Evolutionary conservation across 2,113 vertebrate species (phyloP), one percentile per base, ranked within the genome.

Genomic region (Castor canadensis): DNA sequence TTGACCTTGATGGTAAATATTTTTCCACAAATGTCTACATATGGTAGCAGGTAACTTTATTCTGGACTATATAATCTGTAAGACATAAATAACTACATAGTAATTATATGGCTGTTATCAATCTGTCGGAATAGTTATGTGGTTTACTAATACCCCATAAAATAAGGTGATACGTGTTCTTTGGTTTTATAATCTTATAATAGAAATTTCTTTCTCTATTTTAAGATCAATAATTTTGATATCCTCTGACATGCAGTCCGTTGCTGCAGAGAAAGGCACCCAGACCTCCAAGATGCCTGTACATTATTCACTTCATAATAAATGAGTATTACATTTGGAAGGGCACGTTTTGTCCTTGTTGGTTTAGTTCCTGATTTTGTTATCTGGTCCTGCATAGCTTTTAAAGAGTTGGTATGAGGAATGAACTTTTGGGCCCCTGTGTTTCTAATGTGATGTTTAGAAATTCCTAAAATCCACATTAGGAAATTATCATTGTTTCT

Each of bases 11-110:
- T 83, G 77, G 62, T 47, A 76, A 92, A 69, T 69, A 87, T 0
- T 86, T 91, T 95, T n/a, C n/a, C 91, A 71, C 49, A 71, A 19
- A 93, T 95, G 89, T 69, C 84, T 92, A 26, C 26, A 17, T 86
- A 93, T 15, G 69, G 87, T 96, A 96, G 92, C 52, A 95, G 90
- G 80, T 97, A 96, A 81, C 60, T 47, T 80, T 73, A 91, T 97
- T 94, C 54, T 58, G 85, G 95, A 76, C 52, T 58, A 0, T 91
- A 12, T 92, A 93, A 81, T 94, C 87, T 89, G 32, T 0, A 40
- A 94, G 86, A 62, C 58, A 16, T 69, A 54, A 94, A 77, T 96
- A 87, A 91, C 66, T 71, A 13, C 67, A 38, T 93, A 35, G n/a
- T 95, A 92, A 97, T 89, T 96, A 62, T 15, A 86, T 71, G 86